Base-by-base conservation (phyloP, 92 coral and sea anemone species). In the Nematostella vectensis region DNA sequence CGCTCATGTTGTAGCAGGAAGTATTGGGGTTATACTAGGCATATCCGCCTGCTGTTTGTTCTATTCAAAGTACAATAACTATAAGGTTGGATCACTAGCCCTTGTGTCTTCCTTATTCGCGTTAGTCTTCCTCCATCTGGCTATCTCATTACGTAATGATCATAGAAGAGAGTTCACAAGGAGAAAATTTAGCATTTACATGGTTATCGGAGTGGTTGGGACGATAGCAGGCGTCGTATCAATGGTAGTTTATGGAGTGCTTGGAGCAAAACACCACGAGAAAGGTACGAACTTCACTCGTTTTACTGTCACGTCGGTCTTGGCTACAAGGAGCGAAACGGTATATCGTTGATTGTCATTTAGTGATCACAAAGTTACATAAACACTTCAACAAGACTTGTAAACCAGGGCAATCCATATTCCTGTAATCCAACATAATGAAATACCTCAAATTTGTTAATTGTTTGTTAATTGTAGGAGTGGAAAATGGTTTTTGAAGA, bases 71-170 rank as follows among this genome's bases (percentile, higher is more conserved):
- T 88, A 60, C 59, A 57, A 79, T 22, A 88, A 88, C 51, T 54
- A 59, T 42, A 54, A 68, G 55, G 93, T 86, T 23, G 75, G 82
- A 8, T 55, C 39, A 3, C 83, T 93, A 93, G 93, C 96, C 1
- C 87, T 63, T 0, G 71, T 71, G 20, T 88, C 96, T 6, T 83
- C 96, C 11, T 18, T 71, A 1, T 71, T 68, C 37, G 96, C 96
- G 27, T n/a, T 51, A n/a, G 25, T 68, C 40, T 77, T 72, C 22
- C 69, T 88, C 9, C 49, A 66, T 48, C 59, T 83, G 13, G 75
- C 65, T 25, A 57, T 79, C 26, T 52, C 81, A 8, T 87, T 79
- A 13, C 77, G 67, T 22, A 83, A 88, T 2, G 96, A 83, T 59
- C 27, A 52, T 13, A 53, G 75, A 17, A 64, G 75, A 48, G 58